A percentile compares a stretch with the other conserved stretches of the same genome.
Conservation (phyloP, 2,888 invertebrate genomes). For the Pristionchus japonicus region DNA sequence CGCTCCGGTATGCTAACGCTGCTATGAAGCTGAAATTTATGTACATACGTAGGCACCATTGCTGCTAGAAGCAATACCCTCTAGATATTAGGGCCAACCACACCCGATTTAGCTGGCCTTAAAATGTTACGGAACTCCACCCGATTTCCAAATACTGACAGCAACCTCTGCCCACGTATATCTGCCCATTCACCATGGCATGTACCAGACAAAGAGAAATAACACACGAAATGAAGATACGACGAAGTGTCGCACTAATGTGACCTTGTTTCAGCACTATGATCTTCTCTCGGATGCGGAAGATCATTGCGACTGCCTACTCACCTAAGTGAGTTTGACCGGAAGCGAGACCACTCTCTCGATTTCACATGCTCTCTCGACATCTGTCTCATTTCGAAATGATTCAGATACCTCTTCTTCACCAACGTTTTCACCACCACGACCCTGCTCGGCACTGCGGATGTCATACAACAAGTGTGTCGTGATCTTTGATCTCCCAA, state of each 20-base stretch:
- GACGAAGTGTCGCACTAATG: neutral
- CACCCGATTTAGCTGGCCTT: too few relatives aligned
- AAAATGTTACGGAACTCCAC: too few relatives aligned
- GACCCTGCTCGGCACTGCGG: slow-evolving; percentile 9
- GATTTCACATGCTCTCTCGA: neutral
- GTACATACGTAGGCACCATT: too few relatives aligned
- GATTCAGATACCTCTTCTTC: slow-evolving; percentile 23
- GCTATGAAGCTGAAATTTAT: neutral
- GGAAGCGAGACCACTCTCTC: neutral
- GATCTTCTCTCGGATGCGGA: neutral
- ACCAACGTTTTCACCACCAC: slow-evolving; percentile 30
- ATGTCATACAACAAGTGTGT: slow-evolving; percentile 26
- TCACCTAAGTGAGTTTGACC: neutral
- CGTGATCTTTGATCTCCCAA: neutral
- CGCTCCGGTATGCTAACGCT: too few relatives aligned
- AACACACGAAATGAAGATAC: too few relatives aligned
- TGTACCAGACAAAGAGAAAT: too few relatives aligned
- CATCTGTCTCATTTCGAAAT: neutral
- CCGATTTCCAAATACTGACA: too few relatives aligned
- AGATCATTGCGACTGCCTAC: neutral
- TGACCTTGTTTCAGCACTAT: neutral
- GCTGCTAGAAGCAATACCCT: too few relatives aligned
- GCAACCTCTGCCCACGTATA: too few relatives aligned
- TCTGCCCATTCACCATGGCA: too few relatives aligned
- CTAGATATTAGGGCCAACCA: too few relatives aligned